Evolutionary conservation across 1,140 invertebrate species (phyloP), one percentile per base, ranked within the genome.

Genomic region (Cyclina sinensis): DNA sequence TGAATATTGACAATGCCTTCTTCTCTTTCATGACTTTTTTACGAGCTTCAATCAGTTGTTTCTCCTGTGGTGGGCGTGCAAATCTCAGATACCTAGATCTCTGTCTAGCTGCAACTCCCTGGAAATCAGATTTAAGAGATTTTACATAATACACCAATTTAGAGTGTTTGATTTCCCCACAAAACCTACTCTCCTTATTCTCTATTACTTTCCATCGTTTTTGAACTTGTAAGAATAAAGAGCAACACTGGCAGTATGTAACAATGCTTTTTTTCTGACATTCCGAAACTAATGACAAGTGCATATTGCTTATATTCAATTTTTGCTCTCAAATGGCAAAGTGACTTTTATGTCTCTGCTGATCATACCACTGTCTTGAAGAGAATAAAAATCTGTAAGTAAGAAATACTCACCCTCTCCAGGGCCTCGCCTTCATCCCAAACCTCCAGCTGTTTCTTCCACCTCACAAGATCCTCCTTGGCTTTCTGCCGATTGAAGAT

Each of bases 51-150:
- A 94, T 94, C 37, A 95, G 89, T 46, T 94, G 92, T 89, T 95
- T 95, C 79, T 95, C 94, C 68, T 95, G 94, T 37, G 95, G 95
- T 27, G 95, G 95, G 80, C 95, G 65, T 4, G 95, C 93, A 91
- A 95, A 95, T 39, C 95, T 65, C 35, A 95, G 88, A 86, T 95
- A 95, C n/a, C 95, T 86, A 9, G 95, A 95, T 54, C 95, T 91
- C 90, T 95, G 95, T 51, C 95, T 89, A 3, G 93, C 95, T 3
- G 93, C 92, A 12, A 95, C 92, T 24, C 94, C 95, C 94, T 95
- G 79, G 2, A 81, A 84, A 39, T 78, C 43, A 43, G 43, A 43
- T 43, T 43, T 43, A 43, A 7, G 43, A 4, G 5, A 43, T 14
- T 14, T 43, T 43, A 43, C 43, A 43, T 43, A 43, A 4, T 43